These are phyloP conservation scores for Pangasius macronema DNA, from an alignment of 2,797 vertebrate genomes.

Conservation along the genomic window DNA sequence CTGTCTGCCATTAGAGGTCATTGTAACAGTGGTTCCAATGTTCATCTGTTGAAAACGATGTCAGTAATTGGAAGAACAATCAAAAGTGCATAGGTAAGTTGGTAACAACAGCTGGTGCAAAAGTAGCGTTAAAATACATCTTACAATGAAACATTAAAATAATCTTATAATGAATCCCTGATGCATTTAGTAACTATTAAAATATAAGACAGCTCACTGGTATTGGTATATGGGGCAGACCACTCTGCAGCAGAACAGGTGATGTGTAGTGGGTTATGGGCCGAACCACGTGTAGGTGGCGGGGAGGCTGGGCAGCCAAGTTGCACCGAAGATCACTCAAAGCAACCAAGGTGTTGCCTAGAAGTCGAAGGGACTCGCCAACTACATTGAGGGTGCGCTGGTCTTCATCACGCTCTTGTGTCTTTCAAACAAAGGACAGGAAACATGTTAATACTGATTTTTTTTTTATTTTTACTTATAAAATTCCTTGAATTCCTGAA, in stretches of 20 bases:
- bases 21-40: constrained; percentile 85
- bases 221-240: constrained; percentile 80
- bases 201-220: constrained; percentile 71
- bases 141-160: background rate
- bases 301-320: constrained; percentile 81
- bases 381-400: constrained; percentile 85
- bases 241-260: constrained; percentile 83
- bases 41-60: constrained; percentile 78
- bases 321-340: constrained; percentile 89
- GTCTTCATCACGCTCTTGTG: constrained; percentile 85
- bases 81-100: background rate
- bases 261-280: constrained; percentile 88
- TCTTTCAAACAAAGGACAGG: constrained; percentile 61
- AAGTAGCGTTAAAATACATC: background rate
- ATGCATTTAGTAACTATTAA: background rate
- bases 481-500: background rate
- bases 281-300: constrained; percentile 87
- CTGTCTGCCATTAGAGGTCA: constrained; percentile 78
- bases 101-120: background rate
- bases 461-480: background rate
- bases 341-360: constrained; percentile 88
- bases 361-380: constrained; percentile 85
- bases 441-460: background rate
- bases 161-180: background rate
- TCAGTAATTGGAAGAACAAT: background rate